A percentile compares a stretch with the other conserved stretches of the same genome.
Evolutionary conservation across 2,888 invertebrate genomes (phyloP).

Genomic region (Rhagium mordax): DNA sequence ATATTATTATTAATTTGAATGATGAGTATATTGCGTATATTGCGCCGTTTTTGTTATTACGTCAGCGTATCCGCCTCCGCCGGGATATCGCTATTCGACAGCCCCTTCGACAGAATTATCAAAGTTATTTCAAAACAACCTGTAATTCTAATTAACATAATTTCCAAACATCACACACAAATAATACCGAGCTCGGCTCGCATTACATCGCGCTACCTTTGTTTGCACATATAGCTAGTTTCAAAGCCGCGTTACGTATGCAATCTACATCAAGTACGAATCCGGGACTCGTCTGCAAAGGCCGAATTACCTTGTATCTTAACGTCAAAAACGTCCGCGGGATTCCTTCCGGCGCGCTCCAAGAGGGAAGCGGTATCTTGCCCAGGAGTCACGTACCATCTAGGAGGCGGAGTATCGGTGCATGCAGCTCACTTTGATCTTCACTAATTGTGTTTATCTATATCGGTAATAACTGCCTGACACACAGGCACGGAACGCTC

Average conservation of each 20-base stretch:
- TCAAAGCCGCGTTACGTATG: slow-evolving; percentile 40
- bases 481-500: slow-evolving; percentile 38
- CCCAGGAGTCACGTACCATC: slow-evolving; percentile 65
- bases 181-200: slow-evolving; percentile 34
- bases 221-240: slow-evolving; percentile 37
- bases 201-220: slow-evolving; percentile 34
- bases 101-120: neutral
- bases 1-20: too few relatives aligned
- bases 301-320: slow-evolving; percentile 57
- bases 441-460: slow-evolving; percentile 59
- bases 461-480: slow-evolving; percentile 56
- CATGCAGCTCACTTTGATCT: slow-evolving; percentile 62
- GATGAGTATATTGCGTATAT: too few relatives aligned
- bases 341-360: slow-evolving; percentile 67
- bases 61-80: too few relatives aligned
- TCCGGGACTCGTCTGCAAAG: slow-evolving; percentile 23
- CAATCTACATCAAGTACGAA: slow-evolving; percentile 24
- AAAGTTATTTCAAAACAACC: neutral
- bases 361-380: slow-evolving; percentile 52
- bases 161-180: slow-evolving; percentile 46
- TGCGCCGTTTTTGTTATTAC: too few relatives aligned
- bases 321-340: slow-evolving; percentile 64
- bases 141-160: slow-evolving; percentile 43
- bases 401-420: slow-evolving; percentile 64
- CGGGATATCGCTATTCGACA: too few relatives aligned